Conservation (phyloP, 2,888 invertebrate species). For the Mimachlamys varia region DNA sequence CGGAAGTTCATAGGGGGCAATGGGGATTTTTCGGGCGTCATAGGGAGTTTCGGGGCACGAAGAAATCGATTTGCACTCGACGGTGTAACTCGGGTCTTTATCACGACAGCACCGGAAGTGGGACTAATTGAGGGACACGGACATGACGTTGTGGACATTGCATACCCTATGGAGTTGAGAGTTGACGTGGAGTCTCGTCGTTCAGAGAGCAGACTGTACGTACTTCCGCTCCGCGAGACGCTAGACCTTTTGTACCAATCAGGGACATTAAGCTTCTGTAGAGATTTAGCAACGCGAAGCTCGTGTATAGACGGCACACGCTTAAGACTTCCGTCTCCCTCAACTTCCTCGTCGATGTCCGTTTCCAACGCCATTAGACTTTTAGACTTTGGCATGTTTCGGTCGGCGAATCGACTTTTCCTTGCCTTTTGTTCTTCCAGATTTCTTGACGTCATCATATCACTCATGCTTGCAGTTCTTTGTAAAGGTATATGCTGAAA, state of each 20-base stretch:
- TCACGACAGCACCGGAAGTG: constrained; percentile 71
- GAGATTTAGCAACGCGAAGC: constrained; percentile 94
- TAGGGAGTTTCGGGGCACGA: constrained; percentile 64
- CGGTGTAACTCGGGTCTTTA: constrained; percentile 73
- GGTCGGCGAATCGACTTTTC: constrained; percentile 72
- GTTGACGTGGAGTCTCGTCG: constrained; percentile 73
- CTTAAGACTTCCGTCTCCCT: constrained; percentile 61
- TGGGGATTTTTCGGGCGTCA: constrained; percentile 65
- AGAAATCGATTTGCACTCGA: constrained; percentile 59
- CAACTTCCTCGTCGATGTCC: constrained; percentile 70
- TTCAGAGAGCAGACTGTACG: constrained; percentile 66
- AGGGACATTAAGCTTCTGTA: constrained; percentile 96
- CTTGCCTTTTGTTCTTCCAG: constrained; percentile 63
- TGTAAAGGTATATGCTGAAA: constrained; percentile 70
- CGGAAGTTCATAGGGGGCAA: constrained; percentile 60
- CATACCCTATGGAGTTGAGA: constrained; percentile 67
- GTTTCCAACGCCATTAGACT: constrained; percentile 75
- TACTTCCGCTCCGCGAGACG: constrained; percentile 73
- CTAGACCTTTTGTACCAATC: constrained; percentile 92
- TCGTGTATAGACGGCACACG: constrained; percentile 96
- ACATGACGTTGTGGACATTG: constrained; percentile 70
- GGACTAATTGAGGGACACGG: constrained; percentile 70
- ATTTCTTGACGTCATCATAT: constrained; percentile 61
- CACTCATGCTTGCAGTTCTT: constrained; percentile 76
- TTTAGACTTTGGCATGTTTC: constrained; percentile 74